These are phyloP conservation scores for Drosophila mettleri DNA, from an alignment of 2,888 invertebrate genomes.

Conservation along the genomic window DNA sequence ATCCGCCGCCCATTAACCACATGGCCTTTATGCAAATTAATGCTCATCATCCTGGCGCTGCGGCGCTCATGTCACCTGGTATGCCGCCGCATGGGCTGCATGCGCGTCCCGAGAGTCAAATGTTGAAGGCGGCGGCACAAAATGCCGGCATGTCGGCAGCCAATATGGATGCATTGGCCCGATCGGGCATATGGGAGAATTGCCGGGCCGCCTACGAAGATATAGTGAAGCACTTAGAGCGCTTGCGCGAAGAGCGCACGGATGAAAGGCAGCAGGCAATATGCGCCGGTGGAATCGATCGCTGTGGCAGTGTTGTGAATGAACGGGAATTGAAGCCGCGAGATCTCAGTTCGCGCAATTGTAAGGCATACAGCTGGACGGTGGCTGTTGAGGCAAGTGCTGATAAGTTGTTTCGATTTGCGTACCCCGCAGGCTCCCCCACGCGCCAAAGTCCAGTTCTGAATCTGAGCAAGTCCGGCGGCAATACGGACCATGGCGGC, in stretches of 20 bases:
- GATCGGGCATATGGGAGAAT: constrained; percentile 97
- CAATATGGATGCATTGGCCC: constrained; percentile 95
- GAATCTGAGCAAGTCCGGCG: constrained; percentile 95
- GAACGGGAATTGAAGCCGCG: constrained; percentile 93
- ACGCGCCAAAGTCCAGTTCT: constrained; percentile 96
- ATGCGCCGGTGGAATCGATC: constrained; percentile 86
- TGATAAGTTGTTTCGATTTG: constrained; percentile 4
- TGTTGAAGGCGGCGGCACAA: constrained; percentile 91
- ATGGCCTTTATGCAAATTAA: constrained; percentile 97
- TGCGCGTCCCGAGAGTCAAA: constrained; percentile 89
- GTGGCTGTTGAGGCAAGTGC: background rate
- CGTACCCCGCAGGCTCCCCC: constrained; percentile 87
- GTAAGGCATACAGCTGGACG: constrained; percentile 86
- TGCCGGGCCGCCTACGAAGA: constrained; percentile 97
- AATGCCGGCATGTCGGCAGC: constrained; percentile 88
- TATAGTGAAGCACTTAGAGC: constrained; percentile 97
- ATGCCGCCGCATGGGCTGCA: constrained; percentile 93
- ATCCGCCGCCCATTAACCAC: constrained; percentile 96
- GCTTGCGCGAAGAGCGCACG: constrained; percentile 95
- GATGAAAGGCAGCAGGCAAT: constrained; percentile 93
- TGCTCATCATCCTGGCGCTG: constrained; percentile 91
- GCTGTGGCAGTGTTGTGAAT: constrained; percentile 85
- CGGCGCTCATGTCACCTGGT: constrained; percentile 93
- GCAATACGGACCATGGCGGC: constrained; percentile 89
- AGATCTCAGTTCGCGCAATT: constrained; percentile 94